Conservation (phyloP, 2,113 vertebrate species). For the Datnioides undecimradiatus region DNA sequence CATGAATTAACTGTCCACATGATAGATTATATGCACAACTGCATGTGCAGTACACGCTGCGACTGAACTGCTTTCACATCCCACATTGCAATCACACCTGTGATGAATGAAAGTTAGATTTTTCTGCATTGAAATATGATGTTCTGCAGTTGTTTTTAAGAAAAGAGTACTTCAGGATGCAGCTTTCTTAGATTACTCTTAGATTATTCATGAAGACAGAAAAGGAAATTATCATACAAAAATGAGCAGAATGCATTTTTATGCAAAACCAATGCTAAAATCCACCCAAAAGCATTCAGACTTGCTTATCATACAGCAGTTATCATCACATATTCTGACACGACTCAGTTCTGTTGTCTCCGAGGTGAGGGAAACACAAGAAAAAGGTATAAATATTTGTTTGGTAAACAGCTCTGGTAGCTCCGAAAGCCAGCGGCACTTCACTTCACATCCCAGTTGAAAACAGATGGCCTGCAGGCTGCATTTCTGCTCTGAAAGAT, state of each 20-base stretch:
- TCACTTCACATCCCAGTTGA: conserved; percentile 35
- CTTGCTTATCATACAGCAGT: neutral
- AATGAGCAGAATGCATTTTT: neutral
- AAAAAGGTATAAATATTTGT: conserved; percentile 52
- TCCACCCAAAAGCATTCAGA: neutral
- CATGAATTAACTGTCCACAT: neutral
- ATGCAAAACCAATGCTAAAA: neutral
- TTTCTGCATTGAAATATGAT: neutral
- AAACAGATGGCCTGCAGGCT: conserved; percentile 52
- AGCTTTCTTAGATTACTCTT: neutral
- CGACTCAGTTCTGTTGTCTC: conserved; percentile 7
- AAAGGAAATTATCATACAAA: no score
- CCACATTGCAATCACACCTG: neutral
- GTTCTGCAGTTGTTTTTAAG: neutral
- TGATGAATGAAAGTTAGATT: neutral
- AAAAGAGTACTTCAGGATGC: neutral
- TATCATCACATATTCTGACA: neutral
- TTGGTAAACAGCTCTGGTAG: conserved; percentile 45
- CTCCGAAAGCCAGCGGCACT: conserved; percentile 18
- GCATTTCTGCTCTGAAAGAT: conserved; percentile 46
- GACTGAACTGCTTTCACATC: neutral
- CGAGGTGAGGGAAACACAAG: neutral
- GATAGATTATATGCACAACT: no score
- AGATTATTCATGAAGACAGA: neutral
- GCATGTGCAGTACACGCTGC: neutral